Conservation (phyloP, 2,888 invertebrate genomes). For the Caenorhabditis japonica region DNA sequence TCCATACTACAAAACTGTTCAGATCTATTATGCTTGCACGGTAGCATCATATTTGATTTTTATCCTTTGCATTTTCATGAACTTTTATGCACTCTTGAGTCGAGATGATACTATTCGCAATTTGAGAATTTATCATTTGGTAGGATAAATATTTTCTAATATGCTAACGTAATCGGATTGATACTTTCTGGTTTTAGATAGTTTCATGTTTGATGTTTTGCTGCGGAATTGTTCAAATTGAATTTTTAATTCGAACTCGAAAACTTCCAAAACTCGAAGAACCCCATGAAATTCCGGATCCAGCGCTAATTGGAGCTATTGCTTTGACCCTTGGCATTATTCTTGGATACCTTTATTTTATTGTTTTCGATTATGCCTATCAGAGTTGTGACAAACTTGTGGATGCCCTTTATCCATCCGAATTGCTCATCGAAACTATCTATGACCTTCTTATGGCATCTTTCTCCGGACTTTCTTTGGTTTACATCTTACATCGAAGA, state of each 20-base stretch:
- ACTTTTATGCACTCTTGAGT: slow-evolving; percentile 71
- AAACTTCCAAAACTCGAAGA: slow-evolving; percentile 70
- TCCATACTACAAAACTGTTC: slow-evolving; percentile 13
- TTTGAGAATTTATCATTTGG: slow-evolving; percentile 72
- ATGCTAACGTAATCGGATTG: no score
- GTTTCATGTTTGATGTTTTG: slow-evolving; percentile 71
- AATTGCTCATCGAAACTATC: slow-evolving; percentile 70
- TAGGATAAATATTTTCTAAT: slow-evolving; percentile 45
- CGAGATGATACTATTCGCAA: slow-evolving; percentile 73
- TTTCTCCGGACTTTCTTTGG: slow-evolving; percentile 69
- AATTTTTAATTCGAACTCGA: slow-evolving; percentile 67
- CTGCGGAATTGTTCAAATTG: slow-evolving; percentile 69
- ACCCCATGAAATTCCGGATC: slow-evolving; percentile 73
- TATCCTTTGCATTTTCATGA: slow-evolving; percentile 70
- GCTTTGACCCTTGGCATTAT: slow-evolving; percentile 74
- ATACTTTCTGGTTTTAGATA: slow-evolving; percentile 58
- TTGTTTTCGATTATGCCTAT: slow-evolving; percentile 72
- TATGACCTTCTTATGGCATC: slow-evolving; percentile 71
- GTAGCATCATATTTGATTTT: slow-evolving; percentile 67
- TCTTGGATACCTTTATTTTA: slow-evolving; percentile 75
- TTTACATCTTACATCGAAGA: slow-evolving; percentile 74
- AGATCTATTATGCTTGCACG: slow-evolving; percentile 66
- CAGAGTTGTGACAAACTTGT: slow-evolving; percentile 68
- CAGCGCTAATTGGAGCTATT: slow-evolving; percentile 71
- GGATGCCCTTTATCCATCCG: slow-evolving; percentile 68